Evolutionary conservation across 2,797 vertebrate species (phyloP).

Genomic region (Sebastolobus alascanus): DNA sequence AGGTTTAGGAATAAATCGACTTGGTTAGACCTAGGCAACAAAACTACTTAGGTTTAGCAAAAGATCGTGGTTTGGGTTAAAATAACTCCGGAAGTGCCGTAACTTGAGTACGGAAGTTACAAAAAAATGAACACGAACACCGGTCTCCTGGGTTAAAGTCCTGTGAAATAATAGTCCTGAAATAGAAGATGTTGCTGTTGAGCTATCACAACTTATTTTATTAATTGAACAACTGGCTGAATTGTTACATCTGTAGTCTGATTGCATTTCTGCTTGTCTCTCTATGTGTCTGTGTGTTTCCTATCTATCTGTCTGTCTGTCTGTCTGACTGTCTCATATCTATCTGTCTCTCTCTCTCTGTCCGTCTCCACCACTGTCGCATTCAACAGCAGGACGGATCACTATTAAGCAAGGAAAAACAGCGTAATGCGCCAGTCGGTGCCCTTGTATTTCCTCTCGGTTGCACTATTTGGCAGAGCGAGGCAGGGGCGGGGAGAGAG

Average conservation of each 20-base stretch:
- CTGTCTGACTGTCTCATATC: background rate
- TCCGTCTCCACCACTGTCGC: slow-evolving; percentile 60
- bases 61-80: too few relatives aligned
- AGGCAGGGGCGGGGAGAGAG: slow-evolving; percentile 72
- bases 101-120: too few relatives aligned
- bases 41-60: too few relatives aligned
- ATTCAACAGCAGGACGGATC: slow-evolving; percentile 68
- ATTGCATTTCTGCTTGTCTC: background rate
- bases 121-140: too few relatives aligned
- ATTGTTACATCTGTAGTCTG: background rate
- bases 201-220: background rate
- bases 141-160: too few relatives aligned
- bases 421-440: slow-evolving; percentile 68
- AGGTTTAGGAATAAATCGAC: too few relatives aligned
- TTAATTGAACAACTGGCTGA: background rate
- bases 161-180: too few relatives aligned
- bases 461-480: slow-evolving; percentile 80
- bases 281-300: background rate
- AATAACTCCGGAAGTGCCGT: too few relatives aligned
- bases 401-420: slow-evolving; percentile 78
- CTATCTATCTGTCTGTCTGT: background rate
- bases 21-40: too few relatives aligned
- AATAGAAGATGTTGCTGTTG: background rate
- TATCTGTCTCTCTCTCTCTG: background rate
- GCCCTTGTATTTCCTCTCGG: slow-evolving; percentile 42